Evolutionary conservation across 2,888 invertebrate species (phyloP).

Genomic region (Geotrupes spiniger): DNA sequence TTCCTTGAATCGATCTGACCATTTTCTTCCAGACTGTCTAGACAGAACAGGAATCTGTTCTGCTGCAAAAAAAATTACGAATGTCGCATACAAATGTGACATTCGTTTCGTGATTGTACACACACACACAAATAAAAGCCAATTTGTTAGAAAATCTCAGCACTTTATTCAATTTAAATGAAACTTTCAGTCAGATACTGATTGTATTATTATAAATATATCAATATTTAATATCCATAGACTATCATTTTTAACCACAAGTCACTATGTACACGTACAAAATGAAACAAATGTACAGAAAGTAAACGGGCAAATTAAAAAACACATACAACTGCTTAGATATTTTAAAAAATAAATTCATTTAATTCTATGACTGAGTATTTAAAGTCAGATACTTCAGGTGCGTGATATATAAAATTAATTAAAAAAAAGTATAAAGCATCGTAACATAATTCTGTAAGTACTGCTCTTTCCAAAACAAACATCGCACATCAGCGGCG

Average conservation of each 20-base stretch:
- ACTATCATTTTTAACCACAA: conserved; percentile 41
- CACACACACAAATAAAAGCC: background rate
- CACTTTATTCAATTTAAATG: conserved; percentile 40
- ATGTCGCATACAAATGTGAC: too few relatives aligned
- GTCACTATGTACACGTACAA: conserved; percentile 49
- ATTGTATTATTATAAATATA: conserved; percentile 50
- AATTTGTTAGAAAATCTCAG: conserved; percentile 38
- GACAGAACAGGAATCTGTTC: too few relatives aligned
- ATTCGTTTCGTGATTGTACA: too few relatives aligned
- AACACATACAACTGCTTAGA: background rate
- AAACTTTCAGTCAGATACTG: conserved; percentile 46
- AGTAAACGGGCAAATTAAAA: conserved; percentile 1
- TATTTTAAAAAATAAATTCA: background rate
- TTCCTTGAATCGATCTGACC: too few relatives aligned
- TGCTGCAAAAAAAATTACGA: too few relatives aligned
- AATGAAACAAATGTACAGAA: conserved; percentile 40
- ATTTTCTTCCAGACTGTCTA: too few relatives aligned
- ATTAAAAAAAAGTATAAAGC: conserved; percentile 4
- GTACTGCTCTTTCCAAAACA: background rate
- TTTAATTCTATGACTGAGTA: background rate
- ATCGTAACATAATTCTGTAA: conserved; percentile 3
- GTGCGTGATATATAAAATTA: background rate
- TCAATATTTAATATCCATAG: conserved; percentile 49
- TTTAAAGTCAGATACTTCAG: too few relatives aligned
- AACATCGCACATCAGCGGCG: too few relatives aligned